These are phyloP conservation scores for Pyrocephalus nanus DNA, from an alignment of 2,797 vertebrate genomes.

Conservation along the genomic window DNA sequence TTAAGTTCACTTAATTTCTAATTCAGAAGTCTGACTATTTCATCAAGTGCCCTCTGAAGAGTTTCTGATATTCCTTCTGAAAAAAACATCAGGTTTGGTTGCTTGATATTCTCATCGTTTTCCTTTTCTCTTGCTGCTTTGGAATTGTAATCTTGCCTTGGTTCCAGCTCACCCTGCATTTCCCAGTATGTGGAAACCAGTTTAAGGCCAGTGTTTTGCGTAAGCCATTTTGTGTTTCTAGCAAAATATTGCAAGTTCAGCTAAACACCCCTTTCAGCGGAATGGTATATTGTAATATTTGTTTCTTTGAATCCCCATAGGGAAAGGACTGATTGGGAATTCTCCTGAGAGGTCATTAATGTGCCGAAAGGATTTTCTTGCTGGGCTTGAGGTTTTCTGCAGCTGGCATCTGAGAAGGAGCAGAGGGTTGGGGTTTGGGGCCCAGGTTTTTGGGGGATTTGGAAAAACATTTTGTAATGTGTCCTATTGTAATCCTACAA, in stretches of 20 bases:
- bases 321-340: background rate
- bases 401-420: background rate
- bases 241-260: background rate
- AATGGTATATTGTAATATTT: background rate
- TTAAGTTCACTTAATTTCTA: conserved; percentile 66
- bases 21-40: conserved; percentile 65
- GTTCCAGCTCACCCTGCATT: background rate
- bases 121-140: background rate
- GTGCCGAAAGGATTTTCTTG: background rate
- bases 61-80: conserved; percentile 22
- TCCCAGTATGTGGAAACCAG: background rate
- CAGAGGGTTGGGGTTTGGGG: background rate
- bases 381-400: background rate
- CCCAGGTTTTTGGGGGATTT: background rate
- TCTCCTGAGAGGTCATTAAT: background rate
- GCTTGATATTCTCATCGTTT: background rate
- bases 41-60: conserved; percentile 56
- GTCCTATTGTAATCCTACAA: background rate
- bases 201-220: background rate
- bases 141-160: background rate
- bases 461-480: background rate
- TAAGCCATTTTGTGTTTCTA: background rate
- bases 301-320: background rate
- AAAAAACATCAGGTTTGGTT: background rate
- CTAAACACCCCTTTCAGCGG: background rate